phyloP scores from a whole-genome alignment of 2,797 vertebrate species.

The Micromesistius poutassou region DNA sequence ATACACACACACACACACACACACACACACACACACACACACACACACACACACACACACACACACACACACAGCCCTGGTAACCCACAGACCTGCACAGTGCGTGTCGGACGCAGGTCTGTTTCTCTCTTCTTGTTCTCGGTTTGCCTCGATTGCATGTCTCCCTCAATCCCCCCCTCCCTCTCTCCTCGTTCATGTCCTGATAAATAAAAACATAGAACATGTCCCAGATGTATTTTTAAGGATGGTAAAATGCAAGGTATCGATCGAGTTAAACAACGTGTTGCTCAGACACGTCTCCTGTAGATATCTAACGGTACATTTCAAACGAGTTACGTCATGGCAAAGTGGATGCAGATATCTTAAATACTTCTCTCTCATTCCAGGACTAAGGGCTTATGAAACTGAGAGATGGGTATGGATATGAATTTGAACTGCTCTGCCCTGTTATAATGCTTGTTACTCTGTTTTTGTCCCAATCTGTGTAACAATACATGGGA shows the following conservation, averaged over 20 bases:
- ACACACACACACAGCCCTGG: neutral
- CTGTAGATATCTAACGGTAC: neutral
- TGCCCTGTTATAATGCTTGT: slow-evolving; percentile 22
- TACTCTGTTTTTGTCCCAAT: slow-evolving; percentile 18
- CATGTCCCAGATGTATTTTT: neutral
- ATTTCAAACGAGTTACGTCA: neutral
- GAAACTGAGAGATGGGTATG: slow-evolving; percentile 13
- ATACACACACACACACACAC: too few species aligned
- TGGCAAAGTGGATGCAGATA: neutral
- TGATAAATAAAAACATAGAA: neutral
- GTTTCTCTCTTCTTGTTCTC: neutral
- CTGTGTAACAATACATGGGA: slow-evolving; percentile 52
- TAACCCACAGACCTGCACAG: neutral
- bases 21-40: neutral
- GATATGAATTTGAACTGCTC: slow-evolving; percentile 21
- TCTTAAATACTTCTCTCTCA: neutral
- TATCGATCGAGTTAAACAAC: neutral
- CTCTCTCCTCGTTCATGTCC: too few species aligned
- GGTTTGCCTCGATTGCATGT: neutral
- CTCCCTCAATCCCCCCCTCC: too few species aligned
- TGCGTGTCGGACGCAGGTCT: too few species aligned
- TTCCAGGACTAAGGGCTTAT: too few species aligned
- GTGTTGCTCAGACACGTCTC: neutral
- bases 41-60: neutral
- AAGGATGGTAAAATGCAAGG: neutral